A percentile compares a stretch with the other conserved stretches of the same genome.
These are phyloP conservation scores for Clarias gariepinus DNA, from an alignment of 2,113 vertebrate species.

Conservation along the genomic window DNA sequence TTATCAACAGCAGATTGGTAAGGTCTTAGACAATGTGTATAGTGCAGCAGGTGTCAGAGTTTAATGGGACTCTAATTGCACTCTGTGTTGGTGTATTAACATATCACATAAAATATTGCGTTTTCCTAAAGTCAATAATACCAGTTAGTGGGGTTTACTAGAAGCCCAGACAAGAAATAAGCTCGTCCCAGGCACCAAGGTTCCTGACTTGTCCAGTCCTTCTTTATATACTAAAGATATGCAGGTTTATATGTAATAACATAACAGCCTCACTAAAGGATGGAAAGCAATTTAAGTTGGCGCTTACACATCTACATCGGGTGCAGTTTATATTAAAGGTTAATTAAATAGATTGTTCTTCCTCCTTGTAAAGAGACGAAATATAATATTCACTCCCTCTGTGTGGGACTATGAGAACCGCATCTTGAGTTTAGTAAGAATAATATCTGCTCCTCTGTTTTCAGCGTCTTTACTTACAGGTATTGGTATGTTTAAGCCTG, in stretches of 20 bases:
- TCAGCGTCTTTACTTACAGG: conserved; percentile 51
- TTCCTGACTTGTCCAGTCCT: neutral
- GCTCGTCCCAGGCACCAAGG: neutral
- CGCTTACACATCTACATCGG: neutral
- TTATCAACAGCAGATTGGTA: neutral
- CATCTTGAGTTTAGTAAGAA: conserved; percentile 47
- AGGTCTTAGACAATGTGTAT: neutral
- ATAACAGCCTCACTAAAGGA: neutral
- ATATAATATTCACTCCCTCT: conserved; percentile 35
- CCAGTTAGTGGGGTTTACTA: neutral
- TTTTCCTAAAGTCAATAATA: neutral
- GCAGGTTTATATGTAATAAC: neutral
- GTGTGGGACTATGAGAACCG: conserved; percentile 37
- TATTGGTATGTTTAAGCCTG: conserved; percentile 55
- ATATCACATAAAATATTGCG: neutral
- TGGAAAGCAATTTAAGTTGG: neutral
- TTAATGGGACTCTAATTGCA: neutral
- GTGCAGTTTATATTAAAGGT: neutral
- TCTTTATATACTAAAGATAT: neutral
- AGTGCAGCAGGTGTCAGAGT: neutral
- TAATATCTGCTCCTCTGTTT: conserved; percentile 50
- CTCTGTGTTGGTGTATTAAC: too few relatives aligned
- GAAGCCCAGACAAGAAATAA: neutral
- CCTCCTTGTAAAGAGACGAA: neutral
- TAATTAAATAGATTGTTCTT: neutral